Evolutionary conservation across 2,888 invertebrate species (phyloP).

Genomic region (Theretra japonica): DNA sequence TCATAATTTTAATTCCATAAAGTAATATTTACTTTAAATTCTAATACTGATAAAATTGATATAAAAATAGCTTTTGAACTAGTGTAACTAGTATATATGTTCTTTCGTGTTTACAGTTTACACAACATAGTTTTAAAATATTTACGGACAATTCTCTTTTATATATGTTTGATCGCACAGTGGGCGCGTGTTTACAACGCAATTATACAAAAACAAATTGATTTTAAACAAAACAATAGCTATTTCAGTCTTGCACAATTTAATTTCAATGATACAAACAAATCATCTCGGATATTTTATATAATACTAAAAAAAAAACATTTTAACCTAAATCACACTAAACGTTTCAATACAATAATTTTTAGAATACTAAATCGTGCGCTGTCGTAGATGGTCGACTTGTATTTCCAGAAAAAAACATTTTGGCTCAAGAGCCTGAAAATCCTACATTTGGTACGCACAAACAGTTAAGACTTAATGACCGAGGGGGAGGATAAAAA

Average conservation of each 20-base stretch:
- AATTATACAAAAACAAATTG: neutral
- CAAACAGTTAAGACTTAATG: too few relatives aligned
- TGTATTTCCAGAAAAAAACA: neutral
- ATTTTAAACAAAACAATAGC: neutral
- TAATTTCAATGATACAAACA: too few relatives aligned
- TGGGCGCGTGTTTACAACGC: conserved; percentile 1
- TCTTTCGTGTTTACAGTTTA: too few relatives aligned
- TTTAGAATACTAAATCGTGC: neutral
- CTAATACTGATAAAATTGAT: neutral
- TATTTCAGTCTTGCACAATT: neutral
- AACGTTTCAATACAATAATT: too few relatives aligned
- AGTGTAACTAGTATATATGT: too few relatives aligned
- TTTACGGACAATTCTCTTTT: neutral
- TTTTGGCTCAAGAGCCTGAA: neutral
- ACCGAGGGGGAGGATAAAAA: too few relatives aligned
- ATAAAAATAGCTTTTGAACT: neutral
- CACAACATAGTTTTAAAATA: neutral
- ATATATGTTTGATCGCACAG: neutral
- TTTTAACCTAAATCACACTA: too few relatives aligned
- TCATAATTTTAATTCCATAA: neutral
- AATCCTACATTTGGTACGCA: too few relatives aligned
- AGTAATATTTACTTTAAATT: neutral
- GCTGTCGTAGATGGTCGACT: neutral
- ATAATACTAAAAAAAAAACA: too few relatives aligned
- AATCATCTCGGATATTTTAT: too few relatives aligned